These are phyloP conservation scores for Theretra japonica DNA, from an alignment of 2,888 invertebrate genomes.

Conservation along the genomic window DNA sequence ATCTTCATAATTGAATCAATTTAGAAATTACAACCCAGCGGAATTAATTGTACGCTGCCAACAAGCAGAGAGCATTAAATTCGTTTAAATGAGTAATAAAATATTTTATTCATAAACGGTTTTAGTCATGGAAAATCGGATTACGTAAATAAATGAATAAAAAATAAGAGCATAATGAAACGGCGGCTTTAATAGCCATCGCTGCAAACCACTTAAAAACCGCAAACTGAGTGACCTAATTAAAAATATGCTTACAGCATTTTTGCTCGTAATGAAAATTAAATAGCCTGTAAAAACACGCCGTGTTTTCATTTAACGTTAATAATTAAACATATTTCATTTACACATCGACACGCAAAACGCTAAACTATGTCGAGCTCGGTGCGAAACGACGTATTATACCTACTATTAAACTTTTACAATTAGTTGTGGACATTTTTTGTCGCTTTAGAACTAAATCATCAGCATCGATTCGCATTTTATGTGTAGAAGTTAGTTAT, in stretches of 20 bases:
- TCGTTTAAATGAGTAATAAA: not conserved
- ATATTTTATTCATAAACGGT: not conserved
- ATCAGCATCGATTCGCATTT: no score
- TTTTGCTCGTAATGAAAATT: constrained; percentile 12
- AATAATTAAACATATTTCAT: not conserved
- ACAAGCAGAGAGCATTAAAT: not conserved
- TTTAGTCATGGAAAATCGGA: constrained; percentile 18
- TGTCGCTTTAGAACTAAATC: no score
- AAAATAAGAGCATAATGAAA: constrained; percentile 9
- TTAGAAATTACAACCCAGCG: not conserved
- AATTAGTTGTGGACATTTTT: no score
- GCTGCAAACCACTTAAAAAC: constrained; percentile 20
- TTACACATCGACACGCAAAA: not conserved
- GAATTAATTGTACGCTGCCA: not conserved
- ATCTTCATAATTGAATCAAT: not conserved
- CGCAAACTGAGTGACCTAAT: constrained; percentile 24
- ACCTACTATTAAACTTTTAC: no score
- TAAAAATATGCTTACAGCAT: constrained; percentile 22
- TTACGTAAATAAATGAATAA: constrained; percentile 7
- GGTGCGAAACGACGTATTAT: no score
- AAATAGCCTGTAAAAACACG: constrained; percentile 1
- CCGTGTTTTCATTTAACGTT: not conserved
- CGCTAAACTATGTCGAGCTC: no score
- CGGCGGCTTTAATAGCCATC: constrained; percentile 7
- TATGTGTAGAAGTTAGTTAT: no score